Evolutionary conservation across 1,140 invertebrate species (phyloP), one percentile per base, ranked within the genome.

Genomic region (Radopholus similis): DNA sequence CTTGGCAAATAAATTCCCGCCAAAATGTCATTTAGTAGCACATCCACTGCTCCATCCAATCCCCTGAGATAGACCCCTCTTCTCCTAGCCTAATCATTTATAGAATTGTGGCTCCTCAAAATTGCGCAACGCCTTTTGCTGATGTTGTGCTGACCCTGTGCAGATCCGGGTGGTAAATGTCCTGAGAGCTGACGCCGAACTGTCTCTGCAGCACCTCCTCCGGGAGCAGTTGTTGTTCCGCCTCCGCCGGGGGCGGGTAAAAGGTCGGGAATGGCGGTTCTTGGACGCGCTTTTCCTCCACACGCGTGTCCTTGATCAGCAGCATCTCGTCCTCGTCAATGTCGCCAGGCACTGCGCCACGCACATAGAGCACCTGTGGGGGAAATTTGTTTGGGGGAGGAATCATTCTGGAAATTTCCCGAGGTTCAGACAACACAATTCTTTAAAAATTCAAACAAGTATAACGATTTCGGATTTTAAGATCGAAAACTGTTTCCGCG

Each of bases 261-360:
- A 67, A 81, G 18, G 81, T 83, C 21, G 78, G 78, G 30, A 81
- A 71, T 37, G 73, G 70, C 42, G 77, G 68, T 49, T 82, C 57
- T 30, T 55, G 49, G 13, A 78, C 63, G 13, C 47, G 21, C 57
- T 80, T 81, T n/a, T 70, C 35, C 15, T 28, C 28, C 23, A 28
- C 44, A 21, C 63, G 32, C 13, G 37, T 75, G 60, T 78, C 76
- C 32, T 82, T 81, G 8, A 80, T 42, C 35, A 64, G 57, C 11
- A 80, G 55, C 4, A 80, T 9, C 38, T 64, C n/a, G n/a, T n/a
- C 40, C 42, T 81, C 77, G 38, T 73, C 72, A 38, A 69, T 62
- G 53, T 80, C 78, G 13, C 78, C 78, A 23, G 78, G 77, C 9
- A 75, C 72, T 49, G 47, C 38, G 13, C 78, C 78, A 47, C 74